These are phyloP conservation scores for Drosophila ohnishii DNA, from an alignment of 1,140 invertebrate genomes.

Conservation along the genomic window DNA sequence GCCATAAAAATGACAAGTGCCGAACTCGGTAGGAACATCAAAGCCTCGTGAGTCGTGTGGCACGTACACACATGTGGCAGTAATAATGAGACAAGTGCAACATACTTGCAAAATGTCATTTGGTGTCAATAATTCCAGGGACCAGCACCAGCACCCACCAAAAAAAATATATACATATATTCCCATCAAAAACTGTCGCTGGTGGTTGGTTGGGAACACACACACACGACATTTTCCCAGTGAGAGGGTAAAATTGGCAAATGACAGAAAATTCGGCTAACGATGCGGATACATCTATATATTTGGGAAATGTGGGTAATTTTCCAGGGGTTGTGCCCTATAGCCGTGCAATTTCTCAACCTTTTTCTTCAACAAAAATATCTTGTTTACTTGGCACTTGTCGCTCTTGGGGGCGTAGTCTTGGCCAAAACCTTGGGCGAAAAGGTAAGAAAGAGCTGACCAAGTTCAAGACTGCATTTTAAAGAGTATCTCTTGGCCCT, in stretches of 20 bases:
- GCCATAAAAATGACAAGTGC: slow-evolving; percentile 76
- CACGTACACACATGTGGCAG: slow-evolving; percentile 79
- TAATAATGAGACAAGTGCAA: slow-evolving; percentile 80
- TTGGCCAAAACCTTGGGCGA: slow-evolving; percentile 8
- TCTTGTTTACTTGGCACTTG: slow-evolving; percentile 28
- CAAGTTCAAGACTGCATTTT: slow-evolving; percentile 54
- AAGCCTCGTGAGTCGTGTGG: slow-evolving; percentile 53
- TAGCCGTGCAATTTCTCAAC: slow-evolving; percentile 1
- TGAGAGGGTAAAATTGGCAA: slow-evolving; percentile 40
- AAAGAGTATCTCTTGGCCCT: slow-evolving; percentile 35
- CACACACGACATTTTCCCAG: slow-evolving; percentile 21
- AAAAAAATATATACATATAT: slow-evolving; percentile 28
- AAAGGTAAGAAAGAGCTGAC: slow-evolving; percentile 32
- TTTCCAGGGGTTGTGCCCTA: slow-evolving; percentile 7
- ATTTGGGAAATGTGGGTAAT: slow-evolving; percentile 9
- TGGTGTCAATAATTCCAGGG: slow-evolving; percentile 71
- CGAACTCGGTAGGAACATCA: slow-evolving; percentile 67
- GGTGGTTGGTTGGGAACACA: slow-evolving; percentile 53
- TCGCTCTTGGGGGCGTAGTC: slow-evolving; percentile 48
- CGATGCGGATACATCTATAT: slow-evolving; percentile 46
- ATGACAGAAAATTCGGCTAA: slow-evolving; percentile 45
- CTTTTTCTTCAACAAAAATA: slow-evolving; percentile 24
- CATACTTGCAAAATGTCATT: slow-evolving; percentile 80
- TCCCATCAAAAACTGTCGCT: slow-evolving; percentile 27
- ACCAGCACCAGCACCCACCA: slow-evolving; percentile 10